Conservation (phyloP, 37 sponge, comb jelly and placozoan species). For the Oopsacas minuta region DNA sequence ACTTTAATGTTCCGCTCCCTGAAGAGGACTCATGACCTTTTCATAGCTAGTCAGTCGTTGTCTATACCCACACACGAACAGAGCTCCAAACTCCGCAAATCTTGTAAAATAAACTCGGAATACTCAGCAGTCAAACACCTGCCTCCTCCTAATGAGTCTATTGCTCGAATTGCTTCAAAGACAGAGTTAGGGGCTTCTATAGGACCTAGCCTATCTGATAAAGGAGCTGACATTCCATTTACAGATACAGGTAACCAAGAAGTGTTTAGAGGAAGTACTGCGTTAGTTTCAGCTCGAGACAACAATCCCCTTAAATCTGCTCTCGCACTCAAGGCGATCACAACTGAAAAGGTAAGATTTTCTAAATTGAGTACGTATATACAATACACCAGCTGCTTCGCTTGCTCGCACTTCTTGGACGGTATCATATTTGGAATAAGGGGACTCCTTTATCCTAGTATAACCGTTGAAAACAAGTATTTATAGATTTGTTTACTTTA, state of each 20-base stretch:
- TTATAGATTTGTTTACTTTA: too few relatives aligned
- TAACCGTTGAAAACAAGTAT: too few relatives aligned
- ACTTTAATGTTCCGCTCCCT: slow-evolving; percentile 94
- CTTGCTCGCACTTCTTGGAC: too few relatives aligned
- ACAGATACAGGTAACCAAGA: background rate
- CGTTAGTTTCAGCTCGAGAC: background rate
- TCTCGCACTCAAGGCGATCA: slow-evolving; percentile 13
- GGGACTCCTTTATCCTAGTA: too few relatives aligned
- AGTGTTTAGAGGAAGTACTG: background rate
- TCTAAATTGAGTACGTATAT: too few relatives aligned
- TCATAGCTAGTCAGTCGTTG: slow-evolving; percentile 63
- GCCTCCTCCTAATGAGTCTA: slow-evolving; percentile 24
- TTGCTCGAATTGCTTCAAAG: background rate
- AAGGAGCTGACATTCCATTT: background rate
- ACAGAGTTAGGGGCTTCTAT: background rate
- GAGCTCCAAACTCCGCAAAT: slow-evolving; percentile 38
- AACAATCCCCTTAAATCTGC: background rate
- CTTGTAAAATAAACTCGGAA: slow-evolving; percentile 61
- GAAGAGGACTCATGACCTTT: slow-evolving; percentile 96
- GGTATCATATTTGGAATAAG: too few relatives aligned
- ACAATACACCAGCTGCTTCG: too few relatives aligned
- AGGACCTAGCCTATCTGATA: background rate
- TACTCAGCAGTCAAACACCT: slow-evolving; percentile 52
- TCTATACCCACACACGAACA: slow-evolving; percentile 56
- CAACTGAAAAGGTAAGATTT: background rate